Evolutionary conservation across 1,140 invertebrate genomes (phyloP).

Genomic region (Papilio machaon): DNA sequence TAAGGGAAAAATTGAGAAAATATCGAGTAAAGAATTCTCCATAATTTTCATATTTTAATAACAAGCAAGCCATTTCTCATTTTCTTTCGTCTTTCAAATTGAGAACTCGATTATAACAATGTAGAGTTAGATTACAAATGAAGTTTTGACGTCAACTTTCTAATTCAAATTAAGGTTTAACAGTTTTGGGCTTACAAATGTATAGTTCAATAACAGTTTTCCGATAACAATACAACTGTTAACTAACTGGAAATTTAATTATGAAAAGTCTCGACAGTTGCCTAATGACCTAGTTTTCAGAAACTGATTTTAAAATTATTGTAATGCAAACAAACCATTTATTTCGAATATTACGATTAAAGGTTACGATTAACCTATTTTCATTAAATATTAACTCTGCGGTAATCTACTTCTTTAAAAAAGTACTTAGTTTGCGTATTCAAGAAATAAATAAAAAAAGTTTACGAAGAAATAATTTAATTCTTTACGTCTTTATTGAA

Average conservation of each 20-base stretch:
- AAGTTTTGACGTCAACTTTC: constrained; percentile 17
- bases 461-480: background rate
- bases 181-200: constrained; percentile 11
- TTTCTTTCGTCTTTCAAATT: background rate
- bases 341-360: background rate
- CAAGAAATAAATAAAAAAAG: background rate
- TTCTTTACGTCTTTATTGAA: background rate
- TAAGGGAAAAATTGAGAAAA: too few species aligned
- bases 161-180: constrained; percentile 12
- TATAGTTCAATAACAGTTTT: constrained; percentile 12
- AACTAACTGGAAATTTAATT: constrained; percentile 5
- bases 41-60: background rate
- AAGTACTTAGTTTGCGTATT: background rate
- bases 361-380: too few species aligned
- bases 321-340: background rate
- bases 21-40: too few species aligned
- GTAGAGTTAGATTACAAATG: background rate
- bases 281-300: background rate
- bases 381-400: too few species aligned
- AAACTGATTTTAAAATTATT: background rate
- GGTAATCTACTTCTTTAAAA: too few species aligned
- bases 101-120: background rate
- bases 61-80: background rate
- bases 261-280: background rate
- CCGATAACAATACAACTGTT: constrained; percentile 13